Evolutionary conservation across 1,140 invertebrate species (phyloP), one percentile per base, ranked within the genome.

Genomic region (Ceratina calcarata): DNA sequence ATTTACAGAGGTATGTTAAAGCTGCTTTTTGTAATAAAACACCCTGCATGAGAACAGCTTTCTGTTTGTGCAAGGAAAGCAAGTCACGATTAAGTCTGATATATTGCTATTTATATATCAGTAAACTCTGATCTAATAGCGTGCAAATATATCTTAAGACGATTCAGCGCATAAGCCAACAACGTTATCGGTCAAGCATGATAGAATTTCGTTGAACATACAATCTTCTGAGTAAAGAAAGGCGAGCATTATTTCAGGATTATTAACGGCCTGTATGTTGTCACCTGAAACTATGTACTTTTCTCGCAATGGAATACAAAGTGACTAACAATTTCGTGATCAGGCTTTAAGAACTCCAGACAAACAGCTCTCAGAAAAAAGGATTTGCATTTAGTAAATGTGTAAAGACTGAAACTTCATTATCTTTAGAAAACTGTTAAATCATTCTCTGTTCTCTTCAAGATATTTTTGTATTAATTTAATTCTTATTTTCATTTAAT

Each of bases 141-240:
- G 27, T 58, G 72, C 67, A 84, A 79, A 74, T 68, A 82, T 82
- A 71, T 83, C 57, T 76, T 72, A 53, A 60, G 57, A 72, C 53
- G 51, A 53, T 70, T 51, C 61, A 20, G 71, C 27, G 27, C 61
- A 71, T 72, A 81, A 76, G 68, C 62, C 24, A 76, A 55, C 67
- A 66, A 60, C 61, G 70, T 71, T 71, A 77, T 81, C 37, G 66
- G 62, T 7, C 20, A 51, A 66, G 60, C 53, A 66, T 65, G 61
- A 81, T 64, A 62, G 51, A 80, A 55, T 45, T 62, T 75, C 65
- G 45, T 45, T 57, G 22, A 53, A 72, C 16, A 16, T 12, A 79
- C 60, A 55, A 20, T 20, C 57, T 64, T 60, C 61, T 57, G 51
- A 16, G 68, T 37, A 57, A 64, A 84, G 22, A 73, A 79, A 74